phyloP scores from a whole-genome alignment of 2,888 invertebrate genomes.

The Hirtodrosophila trivittata region DNA sequence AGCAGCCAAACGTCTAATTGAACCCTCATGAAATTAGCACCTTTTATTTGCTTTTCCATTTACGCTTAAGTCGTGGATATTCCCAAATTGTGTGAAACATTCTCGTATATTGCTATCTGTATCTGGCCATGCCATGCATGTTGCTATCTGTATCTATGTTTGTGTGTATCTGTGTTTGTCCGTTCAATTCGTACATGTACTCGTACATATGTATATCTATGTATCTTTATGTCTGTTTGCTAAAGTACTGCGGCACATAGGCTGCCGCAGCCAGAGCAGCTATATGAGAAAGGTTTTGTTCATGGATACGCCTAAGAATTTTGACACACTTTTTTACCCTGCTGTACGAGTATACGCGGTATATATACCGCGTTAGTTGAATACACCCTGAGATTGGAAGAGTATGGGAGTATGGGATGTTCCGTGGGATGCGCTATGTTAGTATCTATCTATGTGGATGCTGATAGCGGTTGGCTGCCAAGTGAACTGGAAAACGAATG shows the following conservation, averaged over 20 bases:
- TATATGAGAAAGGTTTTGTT: slow-evolving; percentile 55
- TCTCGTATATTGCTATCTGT: slow-evolving; percentile 38
- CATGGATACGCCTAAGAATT: slow-evolving; percentile 64
- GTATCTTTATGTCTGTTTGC: slow-evolving; percentile 26
- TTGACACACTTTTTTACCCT: slow-evolving; percentile 76
- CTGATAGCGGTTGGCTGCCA: slow-evolving; percentile 43
- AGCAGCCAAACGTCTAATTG: slow-evolving; percentile 75
- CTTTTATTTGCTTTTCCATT: slow-evolving; percentile 79
- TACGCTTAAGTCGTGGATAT: slow-evolving; percentile 65
- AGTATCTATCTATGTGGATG: slow-evolving; percentile 29
- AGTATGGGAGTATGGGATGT: slow-evolving; percentile 23
- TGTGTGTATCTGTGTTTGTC: slow-evolving; percentile 20
- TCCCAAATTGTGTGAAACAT: slow-evolving; percentile 65
- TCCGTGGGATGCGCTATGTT: slow-evolving; percentile 36
- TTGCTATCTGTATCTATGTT: slow-evolving; percentile 31
- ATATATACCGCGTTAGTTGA: not conserved
- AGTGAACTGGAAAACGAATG: slow-evolving; percentile 79
- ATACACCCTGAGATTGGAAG: slow-evolving; percentile 7
- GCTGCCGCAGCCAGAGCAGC: not conserved
- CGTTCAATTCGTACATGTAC: slow-evolving; percentile 1
- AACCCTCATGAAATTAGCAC: slow-evolving; percentile 82
- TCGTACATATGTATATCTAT: slow-evolving; percentile 6
- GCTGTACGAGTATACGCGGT: slow-evolving; percentile 10
- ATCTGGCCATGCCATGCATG: slow-evolving; percentile 33
- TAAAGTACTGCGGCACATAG: slow-evolving; percentile 19